Evolutionary conservation across 2,797 vertebrate genomes (phyloP).

Genomic region (Acipenser oxyrinchus): DNA sequence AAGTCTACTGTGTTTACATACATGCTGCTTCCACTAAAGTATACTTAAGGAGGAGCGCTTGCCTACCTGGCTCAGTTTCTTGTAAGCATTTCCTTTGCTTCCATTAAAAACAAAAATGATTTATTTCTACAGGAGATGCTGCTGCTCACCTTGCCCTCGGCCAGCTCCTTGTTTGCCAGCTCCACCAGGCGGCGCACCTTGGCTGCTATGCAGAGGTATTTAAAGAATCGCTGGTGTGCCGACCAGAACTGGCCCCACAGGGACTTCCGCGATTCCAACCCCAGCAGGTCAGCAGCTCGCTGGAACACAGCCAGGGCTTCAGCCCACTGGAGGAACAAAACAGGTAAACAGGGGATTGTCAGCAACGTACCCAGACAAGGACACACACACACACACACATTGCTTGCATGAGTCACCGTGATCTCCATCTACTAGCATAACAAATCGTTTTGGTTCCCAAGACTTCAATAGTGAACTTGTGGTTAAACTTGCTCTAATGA

Average conservation of each 20-base stretch:
- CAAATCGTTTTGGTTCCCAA: not conserved
- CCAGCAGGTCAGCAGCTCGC: constrained; percentile 79
- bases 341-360: constrained; percentile 1
- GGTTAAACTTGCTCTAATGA: not conserved
- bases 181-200: constrained; percentile 88
- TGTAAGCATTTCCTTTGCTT: too few species aligned
- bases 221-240: constrained; percentile 96
- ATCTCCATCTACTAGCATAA: too few species aligned
- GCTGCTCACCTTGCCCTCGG: constrained; percentile 72
- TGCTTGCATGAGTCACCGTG: too few species aligned
- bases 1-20: too few species aligned
- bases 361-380: not conserved
- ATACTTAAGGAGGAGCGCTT: too few species aligned
- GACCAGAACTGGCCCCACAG: constrained; percentile 99
- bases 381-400: not conserved
- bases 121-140: too few species aligned
- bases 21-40: too few species aligned
- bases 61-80: too few species aligned
- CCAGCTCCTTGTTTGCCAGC: constrained; percentile 79
- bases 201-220: constrained; percentile 95
- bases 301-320: constrained; percentile 84
- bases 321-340: constrained; percentile 71
- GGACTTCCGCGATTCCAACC: constrained; percentile 86
- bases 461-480: not conserved
- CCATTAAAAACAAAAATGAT: too few species aligned